These are phyloP conservation scores for Eupithecia inturbata DNA, from an alignment of 2,888 invertebrate species.

Conservation along the genomic window DNA sequence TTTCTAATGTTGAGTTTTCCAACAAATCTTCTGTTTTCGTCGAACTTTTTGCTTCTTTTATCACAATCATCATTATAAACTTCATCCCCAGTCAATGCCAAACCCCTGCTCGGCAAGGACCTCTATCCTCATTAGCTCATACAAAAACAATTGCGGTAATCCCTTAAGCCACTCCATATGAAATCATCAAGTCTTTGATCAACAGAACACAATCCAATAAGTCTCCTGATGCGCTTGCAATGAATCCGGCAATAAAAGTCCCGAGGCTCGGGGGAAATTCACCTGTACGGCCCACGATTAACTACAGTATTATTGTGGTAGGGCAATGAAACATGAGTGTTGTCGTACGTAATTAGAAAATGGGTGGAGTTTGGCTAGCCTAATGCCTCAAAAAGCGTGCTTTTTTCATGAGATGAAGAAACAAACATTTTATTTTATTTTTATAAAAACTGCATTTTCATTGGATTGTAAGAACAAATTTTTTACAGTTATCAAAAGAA, in stretches of 20 bases:
- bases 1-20: neutral
- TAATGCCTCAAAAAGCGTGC: neutral
- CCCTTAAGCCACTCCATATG: neutral
- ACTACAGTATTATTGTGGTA: neutral
- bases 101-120: neutral
- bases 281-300: neutral
- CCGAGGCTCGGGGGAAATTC: neutral
- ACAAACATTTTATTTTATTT: neutral
- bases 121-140: neutral
- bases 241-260: neutral
- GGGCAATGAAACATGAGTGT: neutral
- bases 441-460: neutral
- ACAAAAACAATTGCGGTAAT: neutral
- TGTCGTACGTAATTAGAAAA: neutral
- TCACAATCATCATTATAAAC: no score
- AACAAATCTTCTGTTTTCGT: neutral
- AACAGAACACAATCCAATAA: neutral
- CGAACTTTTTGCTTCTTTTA: neutral
- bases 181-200: neutral
- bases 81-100: neutral
- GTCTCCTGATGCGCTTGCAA: slow-evolving; percentile 1
- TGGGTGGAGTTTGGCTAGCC: neutral
- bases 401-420: neutral
- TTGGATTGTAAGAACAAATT: no score
- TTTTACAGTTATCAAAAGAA: neutral